These are phyloP conservation scores for Cyanoliseus patagonus DNA, from an alignment of 2,113 vertebrate species.

Conservation along the genomic window DNA sequence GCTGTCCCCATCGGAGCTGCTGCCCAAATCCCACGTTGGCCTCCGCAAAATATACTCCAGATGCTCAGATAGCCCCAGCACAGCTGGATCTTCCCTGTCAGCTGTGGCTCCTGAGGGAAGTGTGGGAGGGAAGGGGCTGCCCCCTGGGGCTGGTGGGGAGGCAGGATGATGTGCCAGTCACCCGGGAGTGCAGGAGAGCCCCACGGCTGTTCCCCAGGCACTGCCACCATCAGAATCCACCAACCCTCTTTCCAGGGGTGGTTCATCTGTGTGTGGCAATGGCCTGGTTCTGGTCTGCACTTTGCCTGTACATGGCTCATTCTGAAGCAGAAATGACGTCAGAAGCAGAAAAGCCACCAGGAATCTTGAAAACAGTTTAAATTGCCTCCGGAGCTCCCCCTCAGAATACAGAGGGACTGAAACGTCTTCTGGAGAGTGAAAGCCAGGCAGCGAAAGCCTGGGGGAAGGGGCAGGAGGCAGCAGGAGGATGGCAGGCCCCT, in stretches of 20 bases:
- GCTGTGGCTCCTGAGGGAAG: background rate
- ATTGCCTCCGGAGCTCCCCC: background rate
- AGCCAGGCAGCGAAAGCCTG: fast-evolving
- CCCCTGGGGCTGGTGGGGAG: fast-evolving
- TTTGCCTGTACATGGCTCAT: background rate
- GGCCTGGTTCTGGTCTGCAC: background rate
- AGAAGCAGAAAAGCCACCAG: background rate
- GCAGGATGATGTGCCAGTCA: background rate
- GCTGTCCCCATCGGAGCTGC: background rate
- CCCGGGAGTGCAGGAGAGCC: background rate
- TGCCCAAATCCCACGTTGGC: background rate
- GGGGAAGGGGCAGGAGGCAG: background rate
- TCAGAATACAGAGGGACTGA: background rate
- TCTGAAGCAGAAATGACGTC: background rate
- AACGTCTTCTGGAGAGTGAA: background rate
- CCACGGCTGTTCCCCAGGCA: fast-evolving
- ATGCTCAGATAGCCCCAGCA: no score
- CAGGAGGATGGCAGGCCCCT: fast-evolving
- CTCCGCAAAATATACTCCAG: background rate
- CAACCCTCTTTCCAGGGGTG: background rate
- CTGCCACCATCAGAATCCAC: fast-evolving
- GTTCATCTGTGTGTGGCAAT: fast-evolving
- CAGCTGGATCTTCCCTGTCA: background rate
- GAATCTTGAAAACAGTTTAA: slow-evolving; percentile 19
- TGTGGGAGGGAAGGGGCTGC: background rate